phyloP scores from a whole-genome alignment of 2,888 invertebrate species.

The Homarus gammarus region DNA sequence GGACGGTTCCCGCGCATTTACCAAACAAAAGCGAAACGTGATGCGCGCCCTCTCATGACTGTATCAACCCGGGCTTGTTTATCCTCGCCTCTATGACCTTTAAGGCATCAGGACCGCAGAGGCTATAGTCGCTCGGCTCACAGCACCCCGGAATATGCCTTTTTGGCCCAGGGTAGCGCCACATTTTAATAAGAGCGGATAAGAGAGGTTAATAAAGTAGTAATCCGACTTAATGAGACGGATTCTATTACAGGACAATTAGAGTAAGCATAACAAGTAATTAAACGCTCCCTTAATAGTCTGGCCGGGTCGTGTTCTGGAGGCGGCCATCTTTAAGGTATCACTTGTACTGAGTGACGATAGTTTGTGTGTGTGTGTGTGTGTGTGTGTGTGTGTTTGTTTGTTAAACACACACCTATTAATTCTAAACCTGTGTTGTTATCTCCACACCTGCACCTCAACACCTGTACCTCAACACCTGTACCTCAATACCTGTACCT shows the following conservation, averaged over 20 bases:
- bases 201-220: conserved; percentile 62
- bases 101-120: not conserved
- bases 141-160: not conserved
- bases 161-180: conserved; percentile 4
- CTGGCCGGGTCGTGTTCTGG: conserved; percentile 36
- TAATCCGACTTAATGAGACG: conserved; percentile 63
- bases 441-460: no score
- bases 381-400: no score
- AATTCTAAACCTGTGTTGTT: no score
- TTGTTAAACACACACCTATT: no score
- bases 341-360: no score
- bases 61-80: conserved; percentile 9
- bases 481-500: no score
- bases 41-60: conserved; percentile 53
- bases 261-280: conserved; percentile 70
- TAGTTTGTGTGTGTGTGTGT: no score
- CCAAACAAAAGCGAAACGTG: conserved; percentile 70
- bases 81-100: not conserved
- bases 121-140: not conserved
- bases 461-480: no score
- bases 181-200: conserved; percentile 68
- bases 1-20: conserved; percentile 65
- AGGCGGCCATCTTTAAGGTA: not conserved
- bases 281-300: conserved; percentile 64
- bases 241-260: conserved; percentile 66